These are phyloP conservation scores for Halichoeres trimaculatus DNA, from an alignment of 2,113 vertebrate genomes.

Conservation along the genomic window DNA sequence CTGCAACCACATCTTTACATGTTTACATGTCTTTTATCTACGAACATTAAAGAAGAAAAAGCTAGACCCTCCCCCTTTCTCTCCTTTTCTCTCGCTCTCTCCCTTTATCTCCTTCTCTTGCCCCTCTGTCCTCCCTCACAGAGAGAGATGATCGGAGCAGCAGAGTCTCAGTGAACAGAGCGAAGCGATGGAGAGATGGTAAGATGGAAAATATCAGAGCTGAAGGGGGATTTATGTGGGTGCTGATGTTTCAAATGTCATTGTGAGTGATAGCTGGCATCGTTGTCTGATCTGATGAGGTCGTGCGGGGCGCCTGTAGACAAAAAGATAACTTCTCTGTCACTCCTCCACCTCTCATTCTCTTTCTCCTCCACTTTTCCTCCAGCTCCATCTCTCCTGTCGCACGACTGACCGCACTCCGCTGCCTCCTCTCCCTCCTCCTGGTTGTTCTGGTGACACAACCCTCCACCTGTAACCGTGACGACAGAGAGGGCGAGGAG, in stretches of 20 bases:
- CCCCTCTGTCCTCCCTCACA: conserved; percentile 64
- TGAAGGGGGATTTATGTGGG: conserved; percentile 36
- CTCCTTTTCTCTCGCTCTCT: conserved; percentile 33
- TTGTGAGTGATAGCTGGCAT: conserved; percentile 67
- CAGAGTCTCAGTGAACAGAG: conserved; percentile 81
- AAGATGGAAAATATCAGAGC: conserved; percentile 69
- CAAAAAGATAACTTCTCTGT: conserved; percentile 58
- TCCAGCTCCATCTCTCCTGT: conserved; percentile 84
- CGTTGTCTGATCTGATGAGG: conserved; percentile 54
- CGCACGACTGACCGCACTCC: conserved; percentile 75
- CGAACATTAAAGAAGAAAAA: conserved; percentile 61
- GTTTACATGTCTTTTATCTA: conserved; percentile 67
- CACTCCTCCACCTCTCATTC: conserved; percentile 37
- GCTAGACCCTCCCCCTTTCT: conserved; percentile 62
- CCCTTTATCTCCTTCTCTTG: conserved; percentile 35
- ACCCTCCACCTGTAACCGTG: conserved; percentile 77
- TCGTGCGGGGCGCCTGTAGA: conserved; percentile 37
- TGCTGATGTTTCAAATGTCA: conserved; percentile 64
- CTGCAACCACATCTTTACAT: conserved; percentile 32
- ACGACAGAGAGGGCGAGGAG: conserved; percentile 71
- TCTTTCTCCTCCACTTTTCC: conserved; percentile 45
- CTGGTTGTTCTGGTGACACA: conserved; percentile 74
- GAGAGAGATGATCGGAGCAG: conserved; percentile 82
- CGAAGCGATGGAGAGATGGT: conserved; percentile 88
- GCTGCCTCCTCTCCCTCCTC: conserved; percentile 77